Evolutionary conservation across 1,140 invertebrate genomes (phyloP), one percentile per base, ranked within the genome.

Genomic region (Dermatophagoides farinae): DNA sequence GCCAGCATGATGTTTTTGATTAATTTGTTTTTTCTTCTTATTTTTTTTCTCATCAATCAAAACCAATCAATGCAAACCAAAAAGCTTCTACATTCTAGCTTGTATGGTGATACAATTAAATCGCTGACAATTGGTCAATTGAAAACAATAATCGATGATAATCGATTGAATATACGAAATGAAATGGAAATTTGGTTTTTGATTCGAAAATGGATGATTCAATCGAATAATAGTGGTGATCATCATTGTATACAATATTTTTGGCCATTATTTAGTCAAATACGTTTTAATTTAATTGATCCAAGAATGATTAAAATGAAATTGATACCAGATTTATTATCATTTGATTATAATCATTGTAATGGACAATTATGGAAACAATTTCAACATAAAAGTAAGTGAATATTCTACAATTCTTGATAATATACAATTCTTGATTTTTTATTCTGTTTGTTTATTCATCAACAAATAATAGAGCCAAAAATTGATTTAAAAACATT

Each of bases 401-500:
- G 31, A 4, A 4, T 31, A 8, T 31, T n/a, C n/a, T n/a, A n/a
- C n/a, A n/a, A n/a, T n/a, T n/a, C n/a, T n/a, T n/a, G n/a, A n/a
- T n/a, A n/a, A n/a, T n/a, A n/a, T n/a, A n/a, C n/a, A n/a, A n/a
- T n/a, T n/a, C n/a, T n/a, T n/a, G n/a, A n/a, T n/a, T n/a, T n/a
- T n/a, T n/a, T n/a, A n/a, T n/a, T n/a, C n/a, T n/a, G n/a, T n/a
- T n/a, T n/a, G n/a, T n/a, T n/a, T n/a, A n/a, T n/a, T n/a, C n/a
- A n/a, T n/a, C n/a, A n/a, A n/a, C n/a, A n/a, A n/a, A n/a, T n/a
- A n/a, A 31, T 31, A 31, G 31, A 31, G 8, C 31, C 31, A 31
- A 31, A 31, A 31, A 31, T 31, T 8, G 31, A 31, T 31, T 8
- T 31, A 8, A 8, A 31, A 31, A 31, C 31, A 31, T 55, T 80